phyloP scores from a whole-genome alignment of 2,113 vertebrate genomes.

The Hippocampus barbouri region DNA sequence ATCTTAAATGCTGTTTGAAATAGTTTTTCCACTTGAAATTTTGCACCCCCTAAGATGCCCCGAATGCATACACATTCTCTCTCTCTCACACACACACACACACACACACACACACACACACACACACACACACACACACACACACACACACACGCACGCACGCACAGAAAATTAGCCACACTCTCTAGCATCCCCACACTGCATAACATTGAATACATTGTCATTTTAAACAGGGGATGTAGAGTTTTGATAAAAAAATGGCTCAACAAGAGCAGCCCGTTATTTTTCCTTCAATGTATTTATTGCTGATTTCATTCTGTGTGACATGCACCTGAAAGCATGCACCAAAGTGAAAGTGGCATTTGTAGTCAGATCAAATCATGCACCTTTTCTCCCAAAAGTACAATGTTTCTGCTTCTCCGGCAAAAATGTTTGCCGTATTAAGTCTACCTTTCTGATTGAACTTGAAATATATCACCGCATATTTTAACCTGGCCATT shows the following conservation, averaged over 20 bases:
- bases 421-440: background rate
- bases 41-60: too few species aligned
- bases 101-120: too few species aligned
- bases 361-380: background rate
- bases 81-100: too few species aligned
- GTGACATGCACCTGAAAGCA: background rate
- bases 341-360: conserved; percentile 1
- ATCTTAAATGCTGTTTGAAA: too few species aligned
- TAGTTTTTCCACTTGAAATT: too few species aligned
- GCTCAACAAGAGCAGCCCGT: background rate
- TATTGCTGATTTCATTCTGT: background rate
- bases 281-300: background rate
- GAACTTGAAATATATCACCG: background rate
- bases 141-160: too few species aligned
- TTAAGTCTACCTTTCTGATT: background rate
- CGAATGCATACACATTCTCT: too few species aligned
- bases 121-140: too few species aligned
- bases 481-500: background rate
- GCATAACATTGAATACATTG: background rate
- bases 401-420: background rate
- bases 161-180: too few species aligned
- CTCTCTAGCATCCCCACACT: too few species aligned
- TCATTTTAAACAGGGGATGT: background rate
- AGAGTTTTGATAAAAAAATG: background rate
- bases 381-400: background rate